Conservation (phyloP, 2,888 invertebrate species). For the Scaptomyza parva region DNA sequence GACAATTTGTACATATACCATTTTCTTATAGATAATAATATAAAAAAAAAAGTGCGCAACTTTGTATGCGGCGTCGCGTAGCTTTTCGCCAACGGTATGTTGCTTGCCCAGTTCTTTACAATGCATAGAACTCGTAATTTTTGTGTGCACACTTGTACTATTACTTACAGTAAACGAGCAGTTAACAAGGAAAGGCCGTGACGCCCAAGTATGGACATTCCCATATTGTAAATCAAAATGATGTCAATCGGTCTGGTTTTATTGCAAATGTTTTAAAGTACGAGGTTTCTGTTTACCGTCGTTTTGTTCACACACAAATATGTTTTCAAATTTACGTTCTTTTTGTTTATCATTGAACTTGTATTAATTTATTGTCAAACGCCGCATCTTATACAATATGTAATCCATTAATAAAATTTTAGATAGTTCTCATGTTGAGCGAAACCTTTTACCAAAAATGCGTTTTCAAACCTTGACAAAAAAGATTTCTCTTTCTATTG, state of each 20-base stretch:
- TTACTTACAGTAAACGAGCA: conserved; percentile 33
- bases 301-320: conserved; percentile 8
- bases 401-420: conserved; percentile 14
- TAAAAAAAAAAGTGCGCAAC: conserved; percentile 8
- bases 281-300: conserved; percentile 1
- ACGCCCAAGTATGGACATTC: conserved; percentile 2
- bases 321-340: not conserved
- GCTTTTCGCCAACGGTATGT: conserved; percentile 47
- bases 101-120: conserved; percentile 1
- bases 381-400: conserved; percentile 5
- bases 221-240: not conserved
- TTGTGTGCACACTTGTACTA: conserved; percentile 14
- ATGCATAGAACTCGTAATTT: conserved; percentile 5
- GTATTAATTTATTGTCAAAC: conserved; percentile 29
- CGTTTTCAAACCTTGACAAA: not conserved
- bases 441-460: conserved; percentile 10
- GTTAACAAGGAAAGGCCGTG: conserved; percentile 13
- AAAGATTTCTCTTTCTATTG: conserved; percentile 3
- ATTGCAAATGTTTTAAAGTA: not conserved
- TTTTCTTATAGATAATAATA: conserved; percentile 34
- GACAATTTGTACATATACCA: conserved; percentile 2
- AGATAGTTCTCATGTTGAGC: conserved; percentile 7
- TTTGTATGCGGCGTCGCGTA: conserved; percentile 13
- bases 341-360: conserved; percentile 9
- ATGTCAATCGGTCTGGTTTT: not conserved